Evolutionary conservation across 1,140 invertebrate species (phyloP), one percentile per base, ranked within the genome.

Genomic region (Xylocopa sonorina): DNA sequence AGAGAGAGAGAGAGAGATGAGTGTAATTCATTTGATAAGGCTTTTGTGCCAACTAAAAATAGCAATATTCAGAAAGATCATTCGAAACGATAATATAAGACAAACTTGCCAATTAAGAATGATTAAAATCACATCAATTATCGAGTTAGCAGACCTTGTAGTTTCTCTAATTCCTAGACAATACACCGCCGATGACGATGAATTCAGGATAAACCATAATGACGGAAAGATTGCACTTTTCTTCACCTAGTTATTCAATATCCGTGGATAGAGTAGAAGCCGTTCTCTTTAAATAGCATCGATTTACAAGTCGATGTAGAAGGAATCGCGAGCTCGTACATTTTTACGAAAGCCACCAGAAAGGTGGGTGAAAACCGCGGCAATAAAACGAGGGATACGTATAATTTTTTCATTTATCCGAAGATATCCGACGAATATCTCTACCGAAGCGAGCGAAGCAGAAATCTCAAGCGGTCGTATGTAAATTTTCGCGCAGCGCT

Each of bases 401-500:
- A 12, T 38, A 46, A 63, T 57, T 46, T 73, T 46, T 64, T 46
- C 77, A 58, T 77, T 57, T 58, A n/a, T 24, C 21, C 51, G 2
- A 34, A 38, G 27, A 62, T 63, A n/a, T 16, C 34, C 46, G 46
- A 29, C 14, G 29, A 67, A 34, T 21, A 32, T 50, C 27, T 50
- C 27, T 38, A 12, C 2, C 10, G 43, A 10, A 21, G n/a, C 21
- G 21, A 27, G 4, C 27, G 16, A 46, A 32, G n/a, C 16, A 9
- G 38, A n/a, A n/a, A 41, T 43, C 34, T 53, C 34, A 4, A 24
- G 16, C 68, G 38, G 7, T 43, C 27, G 58, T 73, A 64, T 78
- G 38, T n/a, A 78, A 73, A 73, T 78, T 73, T 46, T 24, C 50
- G 32, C 21, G 66, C n/a, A 18, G 32, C 14, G 43, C 16, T 32